Evolutionary conservation across 2,888 invertebrate species (phyloP).

Genomic region (Meloe dianella): DNA sequence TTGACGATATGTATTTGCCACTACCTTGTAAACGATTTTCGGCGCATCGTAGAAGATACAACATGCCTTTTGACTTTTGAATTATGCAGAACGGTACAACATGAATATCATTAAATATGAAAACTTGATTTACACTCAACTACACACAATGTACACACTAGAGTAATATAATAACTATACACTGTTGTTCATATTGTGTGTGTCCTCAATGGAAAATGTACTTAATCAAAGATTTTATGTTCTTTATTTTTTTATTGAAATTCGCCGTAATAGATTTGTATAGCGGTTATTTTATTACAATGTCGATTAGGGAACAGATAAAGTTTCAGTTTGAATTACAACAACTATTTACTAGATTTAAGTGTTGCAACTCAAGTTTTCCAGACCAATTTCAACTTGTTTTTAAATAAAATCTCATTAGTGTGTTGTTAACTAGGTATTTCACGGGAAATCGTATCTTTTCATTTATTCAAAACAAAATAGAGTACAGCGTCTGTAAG

Average conservation of each 20-base stretch:
- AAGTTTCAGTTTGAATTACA: background rate
- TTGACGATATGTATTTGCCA: background rate
- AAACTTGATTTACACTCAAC: conserved; percentile 48
- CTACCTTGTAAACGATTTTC: background rate
- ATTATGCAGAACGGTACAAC: conserved; percentile 41
- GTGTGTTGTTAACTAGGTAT: background rate
- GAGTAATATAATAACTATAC: conserved; percentile 33
- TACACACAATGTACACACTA: conserved; percentile 28
- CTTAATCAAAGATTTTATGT: conserved; percentile 3
- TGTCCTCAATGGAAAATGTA: background rate
- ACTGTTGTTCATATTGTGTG: background rate
- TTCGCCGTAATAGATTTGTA: background rate
- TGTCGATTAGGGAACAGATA: background rate
- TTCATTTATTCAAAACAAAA: background rate
- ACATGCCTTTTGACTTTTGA: conserved; percentile 24
- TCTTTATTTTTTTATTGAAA: background rate
- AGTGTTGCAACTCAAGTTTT: background rate
- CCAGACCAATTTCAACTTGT: background rate
- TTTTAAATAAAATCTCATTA: background rate
- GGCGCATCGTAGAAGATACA: background rate
- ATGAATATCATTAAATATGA: conserved; percentile 41
- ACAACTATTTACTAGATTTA: background rate
- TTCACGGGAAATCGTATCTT: background rate
- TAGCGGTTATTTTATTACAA: background rate
- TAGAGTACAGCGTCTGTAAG: conserved; percentile 16